Percentiles rank a stretch among this genome's conserved stretches.
phyloP scores from a whole-genome alignment of 92 coral and sea anemone species.

The Epizoanthus ramosus region DNA sequence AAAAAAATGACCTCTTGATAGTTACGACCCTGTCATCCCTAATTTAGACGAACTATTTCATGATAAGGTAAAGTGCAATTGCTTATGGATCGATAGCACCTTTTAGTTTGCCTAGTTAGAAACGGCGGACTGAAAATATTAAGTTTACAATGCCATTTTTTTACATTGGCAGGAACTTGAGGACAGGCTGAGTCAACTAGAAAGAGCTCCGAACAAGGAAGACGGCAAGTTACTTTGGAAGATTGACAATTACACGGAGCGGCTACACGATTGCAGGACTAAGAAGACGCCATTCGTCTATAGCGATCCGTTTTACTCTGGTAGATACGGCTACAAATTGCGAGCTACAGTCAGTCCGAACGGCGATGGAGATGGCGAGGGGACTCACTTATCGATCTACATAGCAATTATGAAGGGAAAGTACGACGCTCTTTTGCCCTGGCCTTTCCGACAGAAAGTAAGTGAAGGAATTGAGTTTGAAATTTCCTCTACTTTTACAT shows the following conservation, averaged over 20 bases:
- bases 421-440: constrained; percentile 30
- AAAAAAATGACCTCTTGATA: too few relatives aligned
- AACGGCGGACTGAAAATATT: too few relatives aligned
- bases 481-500: background rate
- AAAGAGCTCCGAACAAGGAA: constrained; percentile 36
- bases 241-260: constrained; percentile 26
- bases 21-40: too few relatives aligned
- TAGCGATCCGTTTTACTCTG: constrained; percentile 37
- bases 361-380: constrained; percentile 36
- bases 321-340: constrained; percentile 40
- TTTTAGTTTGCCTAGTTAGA: too few relatives aligned
- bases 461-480: background rate
- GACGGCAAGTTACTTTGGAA: constrained; percentile 37
- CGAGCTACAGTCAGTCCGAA: constrained; percentile 19
- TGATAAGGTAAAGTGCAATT: too few relatives aligned
- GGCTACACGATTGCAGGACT: constrained; percentile 4
- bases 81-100: too few relatives aligned
- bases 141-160: background rate
- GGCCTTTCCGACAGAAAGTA: constrained; percentile 36
- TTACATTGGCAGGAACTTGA: constrained; percentile 11
- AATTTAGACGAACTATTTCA: too few relatives aligned
- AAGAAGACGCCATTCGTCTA: constrained; percentile 1
- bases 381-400: constrained; percentile 21
- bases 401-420: constrained; percentile 30
- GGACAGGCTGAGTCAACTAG: constrained; percentile 22